These are phyloP conservation scores for Sebastes minor DNA, from an alignment of 2,797 vertebrate genomes.

Conservation along the genomic window DNA sequence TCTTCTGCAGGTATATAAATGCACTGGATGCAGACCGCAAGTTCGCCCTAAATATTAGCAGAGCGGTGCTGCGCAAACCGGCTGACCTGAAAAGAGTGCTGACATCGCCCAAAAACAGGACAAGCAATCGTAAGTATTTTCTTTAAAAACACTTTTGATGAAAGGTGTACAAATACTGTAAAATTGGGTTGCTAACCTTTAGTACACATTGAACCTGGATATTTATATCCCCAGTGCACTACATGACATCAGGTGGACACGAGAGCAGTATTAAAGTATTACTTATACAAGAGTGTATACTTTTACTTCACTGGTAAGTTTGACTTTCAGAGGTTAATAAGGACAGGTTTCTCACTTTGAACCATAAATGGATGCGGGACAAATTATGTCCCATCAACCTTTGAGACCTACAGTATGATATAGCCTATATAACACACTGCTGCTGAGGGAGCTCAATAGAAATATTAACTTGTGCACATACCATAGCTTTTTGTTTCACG, in stretches of 20 bases:
- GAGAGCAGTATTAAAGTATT: not conserved
- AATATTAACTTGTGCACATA: not conserved
- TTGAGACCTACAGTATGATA: not conserved
- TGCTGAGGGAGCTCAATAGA: not conserved
- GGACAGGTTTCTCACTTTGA: not conserved
- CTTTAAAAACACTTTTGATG: not conserved
- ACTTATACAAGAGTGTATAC: not conserved
- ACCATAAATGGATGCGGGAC: not conserved
- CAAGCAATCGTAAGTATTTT: constrained; percentile 77
- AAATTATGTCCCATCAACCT: not conserved
- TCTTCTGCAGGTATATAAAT: constrained; percentile 89
- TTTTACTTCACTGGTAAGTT: not conserved
- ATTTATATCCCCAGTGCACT: not conserved
- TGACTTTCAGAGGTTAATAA: not conserved
- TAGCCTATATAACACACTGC: not conserved
- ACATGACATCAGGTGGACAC: not conserved
- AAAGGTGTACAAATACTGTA: not conserved
- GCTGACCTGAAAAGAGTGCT: constrained; percentile 24
- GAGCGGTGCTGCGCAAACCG: constrained; percentile 52
- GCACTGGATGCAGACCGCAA: constrained; percentile 81
- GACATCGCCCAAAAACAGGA: constrained; percentile 18
- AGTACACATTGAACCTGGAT: not conserved
- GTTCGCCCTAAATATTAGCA: constrained; percentile 72
- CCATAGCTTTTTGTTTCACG: not conserved
- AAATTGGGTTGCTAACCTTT: not conserved